Evolutionary conservation across 2,113 vertebrate genomes (phyloP).

Genomic region (Vidua macroura): DNA sequence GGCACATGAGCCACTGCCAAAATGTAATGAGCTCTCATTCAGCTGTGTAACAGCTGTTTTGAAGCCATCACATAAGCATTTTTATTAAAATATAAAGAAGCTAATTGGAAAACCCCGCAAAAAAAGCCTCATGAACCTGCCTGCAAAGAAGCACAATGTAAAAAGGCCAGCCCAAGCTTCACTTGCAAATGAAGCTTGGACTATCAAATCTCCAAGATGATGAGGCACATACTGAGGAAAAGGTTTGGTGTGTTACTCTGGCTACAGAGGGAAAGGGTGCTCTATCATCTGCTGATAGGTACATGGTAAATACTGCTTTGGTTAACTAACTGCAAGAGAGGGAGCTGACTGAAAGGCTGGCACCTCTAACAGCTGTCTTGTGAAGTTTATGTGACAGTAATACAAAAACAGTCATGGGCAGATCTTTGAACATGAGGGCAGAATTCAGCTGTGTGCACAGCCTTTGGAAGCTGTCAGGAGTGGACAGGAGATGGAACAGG

Average conservation of each 20-base stretch:
- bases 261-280: neutral
- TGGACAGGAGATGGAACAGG: neutral
- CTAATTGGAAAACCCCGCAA: neutral
- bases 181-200: neutral
- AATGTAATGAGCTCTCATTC: neutral
- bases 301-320: neutral
- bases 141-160: neutral
- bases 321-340: neutral
- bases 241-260: neutral
- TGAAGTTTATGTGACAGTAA: neutral
- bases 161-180: neutral
- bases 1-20: conserved; percentile 72
- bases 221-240: neutral
- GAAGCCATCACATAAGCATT: neutral
- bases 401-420: neutral
- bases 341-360: neutral
- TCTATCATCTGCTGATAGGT: neutral
- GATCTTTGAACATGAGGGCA: neutral
- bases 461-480: neutral
- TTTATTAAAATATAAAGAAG: neutral
- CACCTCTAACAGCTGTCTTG: neutral
- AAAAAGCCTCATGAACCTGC: neutral
- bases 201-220: neutral
- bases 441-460: neutral
- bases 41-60: neutral